These are phyloP conservation scores for Mythimna albipuncta DNA, from an alignment of 2,888 invertebrate species.

Conservation along the genomic window DNA sequence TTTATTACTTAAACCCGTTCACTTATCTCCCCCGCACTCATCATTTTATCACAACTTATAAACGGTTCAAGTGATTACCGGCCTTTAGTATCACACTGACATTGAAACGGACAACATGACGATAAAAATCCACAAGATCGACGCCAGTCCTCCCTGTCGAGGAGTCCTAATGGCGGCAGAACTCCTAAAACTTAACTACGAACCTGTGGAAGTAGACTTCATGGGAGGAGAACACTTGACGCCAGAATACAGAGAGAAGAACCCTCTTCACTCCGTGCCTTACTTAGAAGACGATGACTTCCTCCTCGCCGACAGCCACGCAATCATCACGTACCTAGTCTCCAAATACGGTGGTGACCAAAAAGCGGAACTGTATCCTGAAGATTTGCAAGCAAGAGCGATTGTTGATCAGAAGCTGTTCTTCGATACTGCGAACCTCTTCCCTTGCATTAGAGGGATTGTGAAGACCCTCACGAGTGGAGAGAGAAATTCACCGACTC, in stretches of 20 bases:
- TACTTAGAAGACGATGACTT: slow-evolving; percentile 75
- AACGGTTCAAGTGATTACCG: slow-evolving; percentile 2
- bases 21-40: slow-evolving; percentile 9
- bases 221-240: slow-evolving; percentile 59
- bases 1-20: slow-evolving; percentile 17
- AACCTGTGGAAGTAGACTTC: slow-evolving; percentile 64
- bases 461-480: neutral
- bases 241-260: slow-evolving; percentile 71
- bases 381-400: slow-evolving; percentile 67
- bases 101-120: slow-evolving; percentile 63
- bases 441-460: slow-evolving; percentile 54
- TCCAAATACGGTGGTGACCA: slow-evolving; percentile 74
- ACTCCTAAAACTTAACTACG: slow-evolving; percentile 67
- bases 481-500: slow-evolving; percentile 35
- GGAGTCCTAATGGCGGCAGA: slow-evolving; percentile 70
- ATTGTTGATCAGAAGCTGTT: slow-evolving; percentile 70
- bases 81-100: slow-evolving; percentile 16
- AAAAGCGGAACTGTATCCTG: slow-evolving; percentile 68
- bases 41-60: slow-evolving; percentile 21
- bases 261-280: slow-evolving; percentile 72
- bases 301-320: slow-evolving; percentile 72
- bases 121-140: slow-evolving; percentile 66
- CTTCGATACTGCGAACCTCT: slow-evolving; percentile 68
- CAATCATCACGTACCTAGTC: slow-evolving; percentile 74
- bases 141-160: slow-evolving; percentile 70